Base-by-base conservation (phyloP, 2,888 invertebrate species). In the Meteorus cinctellus region DNA sequence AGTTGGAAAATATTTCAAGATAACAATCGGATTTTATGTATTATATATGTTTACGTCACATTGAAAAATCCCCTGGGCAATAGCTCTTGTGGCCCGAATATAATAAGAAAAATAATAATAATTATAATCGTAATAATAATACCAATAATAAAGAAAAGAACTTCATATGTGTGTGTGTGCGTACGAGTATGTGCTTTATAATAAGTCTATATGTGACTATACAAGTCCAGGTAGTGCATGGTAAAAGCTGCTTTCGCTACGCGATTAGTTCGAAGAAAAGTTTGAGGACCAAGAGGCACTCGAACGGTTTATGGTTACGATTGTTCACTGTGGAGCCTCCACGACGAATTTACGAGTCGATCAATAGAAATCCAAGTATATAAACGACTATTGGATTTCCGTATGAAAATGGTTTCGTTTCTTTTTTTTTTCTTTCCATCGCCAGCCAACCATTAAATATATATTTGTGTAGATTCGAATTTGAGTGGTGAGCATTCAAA, bases 301-400 rank as follows among this genome's bases (percentile, higher is more conserved):
- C 31, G 62, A 65, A 36, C 31, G 41, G 36, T 65, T 65, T 41
- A 65, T 41, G 41, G 65, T 65, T 65, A 41, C 65, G 65, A 65
- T 65, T 65, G 41, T 65, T 65, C 41, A n/a, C 19, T 65, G n/a
- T 55, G n/a, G 31, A 31, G n/a, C 12, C 62, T 62, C 31, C 62
- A 29, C 62, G 41, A 65, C 65, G 65, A 65, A 55, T 65, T 65
- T 65, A 65, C 65, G 36, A 65, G 19, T 65, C 65, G 65, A 65
- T 65, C 65, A 65, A 41, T 65, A 24, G 31, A 34, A 55, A 55
- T 36, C 19, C 34, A 4, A n/a, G 41, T 10, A 41, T 36, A 41
- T 41, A 65, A 65, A 65, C 24, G 65, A 41, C 36, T 36, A 65
- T 65, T n/a, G 65, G 65, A 65, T 65, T 55, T 65, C 36, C 10